Conservation (phyloP, 2,797 vertebrate genomes). For the Tarsius wallacei region DNA sequence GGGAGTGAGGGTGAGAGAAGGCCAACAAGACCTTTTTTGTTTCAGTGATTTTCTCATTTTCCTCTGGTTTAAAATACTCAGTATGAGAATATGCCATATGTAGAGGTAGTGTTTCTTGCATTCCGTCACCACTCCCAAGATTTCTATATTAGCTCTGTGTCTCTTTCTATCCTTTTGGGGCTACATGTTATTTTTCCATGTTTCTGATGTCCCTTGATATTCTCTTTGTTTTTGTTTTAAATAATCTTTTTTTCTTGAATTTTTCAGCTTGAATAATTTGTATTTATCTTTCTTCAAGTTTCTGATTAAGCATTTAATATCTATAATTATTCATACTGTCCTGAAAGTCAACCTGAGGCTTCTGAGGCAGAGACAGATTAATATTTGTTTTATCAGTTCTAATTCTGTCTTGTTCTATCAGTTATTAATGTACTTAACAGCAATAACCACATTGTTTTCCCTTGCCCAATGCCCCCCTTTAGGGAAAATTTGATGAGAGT, state of each 20-base stretch:
- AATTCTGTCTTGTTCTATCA: background rate
- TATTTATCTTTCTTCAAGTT: slow-evolving; percentile 17
- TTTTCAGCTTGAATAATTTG: background rate
- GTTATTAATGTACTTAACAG: background rate
- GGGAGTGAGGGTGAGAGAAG: no score
- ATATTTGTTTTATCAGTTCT: background rate
- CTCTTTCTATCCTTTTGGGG: background rate
- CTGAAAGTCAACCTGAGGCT: background rate
- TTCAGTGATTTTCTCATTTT: background rate
- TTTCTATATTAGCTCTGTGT: background rate
- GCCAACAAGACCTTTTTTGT: no score
- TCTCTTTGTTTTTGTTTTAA: background rate
- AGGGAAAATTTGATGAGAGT: background rate
- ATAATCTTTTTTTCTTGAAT: background rate
- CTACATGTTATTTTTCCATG: background rate
- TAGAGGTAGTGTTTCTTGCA: no score
- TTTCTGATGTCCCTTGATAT: background rate
- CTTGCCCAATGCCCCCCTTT: background rate
- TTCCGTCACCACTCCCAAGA: background rate
- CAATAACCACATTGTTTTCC: background rate
- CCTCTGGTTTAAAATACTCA: background rate
- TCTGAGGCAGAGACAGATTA: background rate
- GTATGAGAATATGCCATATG: background rate
- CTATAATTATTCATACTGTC: background rate
- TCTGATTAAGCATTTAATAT: background rate